Evolutionary conservation across 2,113 vertebrate species (phyloP), one percentile per base, ranked within the genome.

Genomic region (Pampusana beccarii): DNA sequence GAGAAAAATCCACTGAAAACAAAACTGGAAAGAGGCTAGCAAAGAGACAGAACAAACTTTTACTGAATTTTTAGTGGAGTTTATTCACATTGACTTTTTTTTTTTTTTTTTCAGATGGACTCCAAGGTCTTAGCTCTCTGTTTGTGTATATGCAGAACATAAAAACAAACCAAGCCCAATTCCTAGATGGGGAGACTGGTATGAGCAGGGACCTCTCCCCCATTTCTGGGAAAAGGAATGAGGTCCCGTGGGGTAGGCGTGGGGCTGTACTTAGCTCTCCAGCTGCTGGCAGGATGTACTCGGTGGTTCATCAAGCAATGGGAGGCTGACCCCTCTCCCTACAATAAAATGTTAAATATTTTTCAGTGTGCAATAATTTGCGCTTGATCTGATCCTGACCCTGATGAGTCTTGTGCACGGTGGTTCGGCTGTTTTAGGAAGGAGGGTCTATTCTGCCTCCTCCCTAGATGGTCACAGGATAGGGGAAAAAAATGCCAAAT

Each of bases 281-380:
- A 96, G 95, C 83, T 95, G 94, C 78, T 95, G 84, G 89, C 94
- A 91, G 86, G 80, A 64, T 48, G 53, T 33, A 92, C 86, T 93
- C 29, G 56, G 67, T 61, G 50, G 91, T 79, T 95, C 93, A 91
- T 91, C 93, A 87, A 92, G 94, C 77, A 67, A 72, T 57, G 65
- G 69, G 86, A 96, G 95, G 72, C 48, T 82, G 89, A 87, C 80
- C 83, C 89, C 69, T 92, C 91, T 97, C 94, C 91, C 91, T 91
- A 26, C 65, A 87, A 93, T 91, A 92, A 95, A 95, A 97, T 95
- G 93, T 81, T 25, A 96, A 95, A 91, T 93, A 95, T 95, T 95
- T 95, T 92, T 67, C 19, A 53, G 6, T 56, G 70, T 69, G 91
- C 48, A 84, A 25, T 93, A 53, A 67, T 91, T 87, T 79, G 86